Evolutionary conservation across 2,797 vertebrate species (phyloP), one percentile per base, ranked within the genome.

Genomic region (Schizopygopsis malacanthus): DNA sequence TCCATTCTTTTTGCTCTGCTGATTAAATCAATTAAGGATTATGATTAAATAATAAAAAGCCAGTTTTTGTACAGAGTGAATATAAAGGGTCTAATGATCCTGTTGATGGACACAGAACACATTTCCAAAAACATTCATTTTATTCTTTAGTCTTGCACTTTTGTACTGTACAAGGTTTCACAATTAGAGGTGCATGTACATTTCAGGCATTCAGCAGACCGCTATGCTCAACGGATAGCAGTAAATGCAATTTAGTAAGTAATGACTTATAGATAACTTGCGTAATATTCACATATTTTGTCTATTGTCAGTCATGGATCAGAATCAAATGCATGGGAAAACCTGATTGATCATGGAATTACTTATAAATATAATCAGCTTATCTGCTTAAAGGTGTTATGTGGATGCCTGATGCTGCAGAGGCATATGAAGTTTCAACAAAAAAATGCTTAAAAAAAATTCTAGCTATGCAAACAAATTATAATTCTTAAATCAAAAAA

Each of bases 1-100:
- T 50, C 28, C 6, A 8, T 41, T 83, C 59, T 41, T 52, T 28
- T 52, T 77, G 72, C 72, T 52, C 22, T 2, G 45, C 2, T 28
- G 43, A 83, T 63, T 72, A 76, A 65, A n/a, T 76, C 13, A 54
- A 39, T 77, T 39, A 77, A 77, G 52, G 56, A 39, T 39, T 13
- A 4, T 61, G 61, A 79, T 61, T 79, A 79, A 61, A 79, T 78
- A 25, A 59, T 61, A 43, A 43, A 39, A 59, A 47, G 15, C 1
- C 4, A 20, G 72, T 52, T 75, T 50, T 78, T 50, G n/a, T 10
- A 41, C 5, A 33, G 59, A 12, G 10, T n/a, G 43, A 39, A 25
- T 76, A 33, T 20, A 52, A 61, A 20, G 20, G 6, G 4, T 81
- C 28, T 59, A 18, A 7, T 41, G 12, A 37, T 50, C 25, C 20